A percentile compares a stretch with the other conserved stretches of the same genome.
Conservation (phyloP, 2,113 vertebrate species). For the Eira barbara region DNA sequence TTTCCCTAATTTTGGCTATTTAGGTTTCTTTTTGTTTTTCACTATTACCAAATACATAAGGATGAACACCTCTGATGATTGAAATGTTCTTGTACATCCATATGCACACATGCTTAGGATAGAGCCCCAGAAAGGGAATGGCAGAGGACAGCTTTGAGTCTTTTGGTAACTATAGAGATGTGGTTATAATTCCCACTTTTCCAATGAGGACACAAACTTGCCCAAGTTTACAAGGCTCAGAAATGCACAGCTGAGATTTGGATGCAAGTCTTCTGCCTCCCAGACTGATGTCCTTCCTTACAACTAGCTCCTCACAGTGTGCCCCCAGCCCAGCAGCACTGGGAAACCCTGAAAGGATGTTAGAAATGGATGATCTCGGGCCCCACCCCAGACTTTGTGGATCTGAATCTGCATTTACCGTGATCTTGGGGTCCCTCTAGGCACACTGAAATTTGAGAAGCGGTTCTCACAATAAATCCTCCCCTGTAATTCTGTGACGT, state of each 20-base stretch:
- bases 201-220: background rate
- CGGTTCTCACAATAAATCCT: background rate
- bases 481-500: background rate
- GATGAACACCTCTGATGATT: background rate
- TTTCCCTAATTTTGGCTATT: background rate
- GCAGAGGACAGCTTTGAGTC: background rate
- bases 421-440: background rate
- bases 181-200: background rate
- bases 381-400: background rate
- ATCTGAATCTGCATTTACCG: background rate
- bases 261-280: background rate
- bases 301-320: too few relatives aligned
- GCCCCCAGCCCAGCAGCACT: background rate
- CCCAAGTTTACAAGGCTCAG: background rate
- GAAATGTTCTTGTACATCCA: background rate
- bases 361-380: background rate
- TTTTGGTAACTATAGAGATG: background rate
- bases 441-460: background rate
- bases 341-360: background rate
- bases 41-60: background rate
- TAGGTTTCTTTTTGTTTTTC: background rate
- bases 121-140: background rate
- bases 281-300: background rate
- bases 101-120: background rate
- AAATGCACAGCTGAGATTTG: background rate